Evolutionary conservation across 2,797 vertebrate genomes (phyloP), one percentile per base, ranked within the genome.

Genomic region (Cryptoblepharus egeriae): DNA sequence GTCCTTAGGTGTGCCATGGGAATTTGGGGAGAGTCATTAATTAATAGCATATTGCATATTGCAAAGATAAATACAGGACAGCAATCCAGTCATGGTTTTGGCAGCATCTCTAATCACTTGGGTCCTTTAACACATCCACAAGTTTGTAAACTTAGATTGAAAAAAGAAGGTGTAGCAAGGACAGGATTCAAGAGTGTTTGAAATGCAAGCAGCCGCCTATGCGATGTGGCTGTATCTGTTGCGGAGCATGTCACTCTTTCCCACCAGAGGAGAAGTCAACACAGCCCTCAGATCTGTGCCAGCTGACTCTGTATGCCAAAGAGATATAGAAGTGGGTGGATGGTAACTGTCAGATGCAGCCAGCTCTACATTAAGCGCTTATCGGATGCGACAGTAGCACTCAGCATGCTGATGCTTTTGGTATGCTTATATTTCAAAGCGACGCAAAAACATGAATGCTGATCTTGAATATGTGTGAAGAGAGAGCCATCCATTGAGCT

Each of bases 401-500:
- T 92, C 90, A 92, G 90, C 58, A 6, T 87, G 89, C 75, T 87
- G 67, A 80, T 91, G 84, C 81, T 86, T 89, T 90, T 81, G 70
- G 85, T 83, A 78, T 35, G 71, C 84, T 92, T 90, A 85, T 91
- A 57, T 92, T 93, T 90, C 88, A 87, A 88, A 91, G 89, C 88
- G 68, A 65, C 87, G 72, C 45, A 88, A 81, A 77, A 86, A 82
- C 75, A 87, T 88, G 89, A 91, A 92, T 88, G 86, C 75, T 89
- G 91, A 88, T 85, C 79, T 87, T 72, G 75, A 88, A 79, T 79
- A 85, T 85, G 75, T 83, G 61, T 91, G 90, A 93, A 93, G 88
- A 88, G 85, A 80, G 73, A 90, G 74, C 63, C 86, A 89, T 55
- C 78, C 72, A 77, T 84, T 88, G 87, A 77, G 82, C 81, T 80